Conservation (phyloP, 2,113 vertebrate species). For the Glaucomys volans region DNA sequence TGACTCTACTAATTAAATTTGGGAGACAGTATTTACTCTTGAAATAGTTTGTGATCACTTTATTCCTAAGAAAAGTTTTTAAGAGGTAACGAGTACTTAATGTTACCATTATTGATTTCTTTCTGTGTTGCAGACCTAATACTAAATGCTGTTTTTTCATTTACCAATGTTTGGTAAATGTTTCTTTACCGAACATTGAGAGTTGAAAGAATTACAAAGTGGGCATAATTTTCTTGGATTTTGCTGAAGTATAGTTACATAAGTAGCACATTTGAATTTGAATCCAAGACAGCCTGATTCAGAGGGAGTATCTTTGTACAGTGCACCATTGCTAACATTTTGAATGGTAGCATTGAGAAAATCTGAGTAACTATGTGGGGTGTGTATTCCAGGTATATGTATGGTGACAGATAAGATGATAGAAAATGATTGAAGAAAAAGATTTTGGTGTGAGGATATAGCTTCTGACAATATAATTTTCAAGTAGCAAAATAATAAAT, state of each 20-base stretch:
- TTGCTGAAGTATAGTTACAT: background rate
- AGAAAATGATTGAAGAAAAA: background rate
- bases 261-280: background rate
- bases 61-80: background rate
- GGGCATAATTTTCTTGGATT: background rate
- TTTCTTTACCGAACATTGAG: background rate
- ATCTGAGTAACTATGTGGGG: background rate
- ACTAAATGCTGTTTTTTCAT: no score
- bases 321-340: background rate
- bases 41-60: background rate
- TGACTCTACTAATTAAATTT: background rate
- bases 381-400: background rate
- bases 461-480: background rate
- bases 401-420: background rate
- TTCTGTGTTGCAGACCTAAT: background rate
- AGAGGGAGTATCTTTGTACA: background rate
- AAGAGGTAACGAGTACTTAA: background rate
- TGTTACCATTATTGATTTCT: background rate
- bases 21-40: background rate
- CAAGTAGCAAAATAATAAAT: constrained; percentile 23
- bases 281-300: background rate
- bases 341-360: background rate
- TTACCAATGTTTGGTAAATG: no score
- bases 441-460: background rate
- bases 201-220: background rate